Percentiles rank a stretch among this genome's conserved stretches.
Conservation (phyloP, 2,113 vertebrate species). For the Embiotoca jacksoni region DNA sequence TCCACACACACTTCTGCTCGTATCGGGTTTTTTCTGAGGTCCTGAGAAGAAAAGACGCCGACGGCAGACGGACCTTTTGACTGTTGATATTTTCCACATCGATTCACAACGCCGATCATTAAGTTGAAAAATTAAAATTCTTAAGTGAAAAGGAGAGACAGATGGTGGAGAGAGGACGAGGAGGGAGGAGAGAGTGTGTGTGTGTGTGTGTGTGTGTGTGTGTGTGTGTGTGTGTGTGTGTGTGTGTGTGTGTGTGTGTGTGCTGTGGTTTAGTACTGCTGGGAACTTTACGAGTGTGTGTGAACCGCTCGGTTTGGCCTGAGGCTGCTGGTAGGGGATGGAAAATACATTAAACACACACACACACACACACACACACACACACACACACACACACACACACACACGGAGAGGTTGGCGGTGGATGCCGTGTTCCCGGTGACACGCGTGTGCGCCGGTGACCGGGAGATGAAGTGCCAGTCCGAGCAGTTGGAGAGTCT, state of each 20-base stretch:
- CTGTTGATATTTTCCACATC: conserved; percentile 9
- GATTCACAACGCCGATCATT: conserved; percentile 17
- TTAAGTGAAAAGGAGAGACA: not conserved
- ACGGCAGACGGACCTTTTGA: conserved; percentile 3
- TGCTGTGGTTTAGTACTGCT: too few relatives aligned
- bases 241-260: too few relatives aligned
- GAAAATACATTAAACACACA: too few relatives aligned
- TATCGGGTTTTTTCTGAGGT: conserved; percentile 2
- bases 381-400: conserved; percentile 31
- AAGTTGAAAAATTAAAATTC: conserved; percentile 14
- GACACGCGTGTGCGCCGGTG: conserved; percentile 18
- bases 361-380: conserved; percentile 51
- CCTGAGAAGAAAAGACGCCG: not conserved
- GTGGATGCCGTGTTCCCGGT: conserved; percentile 7
- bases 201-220: too few relatives aligned
- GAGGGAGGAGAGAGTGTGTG: not conserved
- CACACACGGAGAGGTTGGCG: conserved; percentile 10
- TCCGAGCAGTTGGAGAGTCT: too few relatives aligned
- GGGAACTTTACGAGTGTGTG: too few relatives aligned
- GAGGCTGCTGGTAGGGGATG: too few relatives aligned
- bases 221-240: too few relatives aligned
- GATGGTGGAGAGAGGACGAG: not conserved
- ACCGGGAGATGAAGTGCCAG: not conserved
- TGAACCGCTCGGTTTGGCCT: too few relatives aligned
- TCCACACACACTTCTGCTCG: not conserved